A percentile compares a stretch with the other conserved stretches of the same genome.
Evolutionary conservation across 1,140 invertebrate genomes (phyloP).

Genomic region (Pteromalus puparum): DNA sequence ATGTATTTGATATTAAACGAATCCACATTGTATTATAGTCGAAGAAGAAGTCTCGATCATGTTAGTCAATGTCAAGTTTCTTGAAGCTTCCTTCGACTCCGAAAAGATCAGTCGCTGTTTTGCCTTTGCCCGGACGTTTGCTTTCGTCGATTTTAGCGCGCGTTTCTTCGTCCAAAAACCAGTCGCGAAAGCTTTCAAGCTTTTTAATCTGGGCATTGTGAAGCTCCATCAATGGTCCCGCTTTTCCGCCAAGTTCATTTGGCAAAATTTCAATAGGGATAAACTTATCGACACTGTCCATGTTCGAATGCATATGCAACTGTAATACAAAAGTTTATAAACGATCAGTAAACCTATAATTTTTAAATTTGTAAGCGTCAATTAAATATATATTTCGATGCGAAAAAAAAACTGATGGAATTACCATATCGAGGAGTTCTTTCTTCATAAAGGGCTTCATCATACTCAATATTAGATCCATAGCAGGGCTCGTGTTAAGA

Average conservation of each 20-base stretch:
- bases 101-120: slow-evolving; percentile 79
- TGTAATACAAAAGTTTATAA: slow-evolving; percentile 48
- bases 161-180: slow-evolving; percentile 77
- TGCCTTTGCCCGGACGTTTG: slow-evolving; percentile 79
- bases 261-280: slow-evolving; percentile 74
- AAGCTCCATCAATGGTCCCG: slow-evolving; percentile 63
- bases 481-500: slow-evolving; percentile 80
- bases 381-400: too few species aligned
- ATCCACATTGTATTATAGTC: too few species aligned
- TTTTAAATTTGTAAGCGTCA: too few species aligned
- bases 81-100: slow-evolving; percentile 83
- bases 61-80: slow-evolving; percentile 83
- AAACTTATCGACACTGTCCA: slow-evolving; percentile 68
- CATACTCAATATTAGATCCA: slow-evolving; percentile 81
- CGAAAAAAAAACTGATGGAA: not conserved
- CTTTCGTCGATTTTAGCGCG: slow-evolving; percentile 78
- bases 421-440: slow-evolving; percentile 78
- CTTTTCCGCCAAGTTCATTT: slow-evolving; percentile 77
- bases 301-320: slow-evolving; percentile 70
- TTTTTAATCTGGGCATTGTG: slow-evolving; percentile 60
- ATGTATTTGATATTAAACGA: too few species aligned
- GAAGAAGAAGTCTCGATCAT: too few species aligned
- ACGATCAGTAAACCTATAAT: too few species aligned
- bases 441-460: slow-evolving; percentile 84
- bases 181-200: slow-evolving; percentile 74